Base-by-base conservation (phyloP, 2,113 vertebrate species). In the Tachycineta bicolor region DNA sequence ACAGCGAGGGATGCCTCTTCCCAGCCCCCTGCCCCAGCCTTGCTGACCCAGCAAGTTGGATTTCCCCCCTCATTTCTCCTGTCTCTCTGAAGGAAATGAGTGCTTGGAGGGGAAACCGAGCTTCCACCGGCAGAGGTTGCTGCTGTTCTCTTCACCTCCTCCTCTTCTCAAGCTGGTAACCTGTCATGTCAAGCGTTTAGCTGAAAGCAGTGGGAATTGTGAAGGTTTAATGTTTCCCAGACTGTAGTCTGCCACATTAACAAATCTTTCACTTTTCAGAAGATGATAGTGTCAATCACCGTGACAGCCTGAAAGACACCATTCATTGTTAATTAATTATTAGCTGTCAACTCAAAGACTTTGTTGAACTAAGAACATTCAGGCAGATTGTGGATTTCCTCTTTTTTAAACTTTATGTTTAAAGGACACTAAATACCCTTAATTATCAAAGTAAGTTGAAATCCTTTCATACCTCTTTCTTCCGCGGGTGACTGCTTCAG, bases 271-370 rank as follows among this genome's bases (percentile, higher is more conserved):
- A 89, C 93, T 97, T 97, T 97, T 93, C 93, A 84, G 93, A 96
- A 93, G 95, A 98, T 93, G 96, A 97, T 97, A 89, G 89, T 98
- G 97, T 95, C 96, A 98, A 94, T 98, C 97, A 97, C 6, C 4
- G 22, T 97, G 97, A 97, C 94, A 96, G 94, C 37, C 96, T 97
- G 96, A 96, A 96, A 97, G 97, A 96, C 96, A 95, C 87, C 95
- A 59, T 96, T 97, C 96, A 97, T 98, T 98, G 97, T 98, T 97
- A 96, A 98, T 98, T 98, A 98, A 98, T 98, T 98, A 98, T 97
- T 97, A 96, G 96, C 84, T 98, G 97, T 97, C 97, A 98, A 94
- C 97, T 97, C 89, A 52, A 89, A 95, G 92, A 94, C 94, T 97
- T 96, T 95, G 94, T 96, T 94, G 91, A 97, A 96, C 92, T 95